Evolutionary conservation across 64 coral and sea anemone genomes (phyloP).

Genomic region (Exaiptasia diaphana): DNA sequence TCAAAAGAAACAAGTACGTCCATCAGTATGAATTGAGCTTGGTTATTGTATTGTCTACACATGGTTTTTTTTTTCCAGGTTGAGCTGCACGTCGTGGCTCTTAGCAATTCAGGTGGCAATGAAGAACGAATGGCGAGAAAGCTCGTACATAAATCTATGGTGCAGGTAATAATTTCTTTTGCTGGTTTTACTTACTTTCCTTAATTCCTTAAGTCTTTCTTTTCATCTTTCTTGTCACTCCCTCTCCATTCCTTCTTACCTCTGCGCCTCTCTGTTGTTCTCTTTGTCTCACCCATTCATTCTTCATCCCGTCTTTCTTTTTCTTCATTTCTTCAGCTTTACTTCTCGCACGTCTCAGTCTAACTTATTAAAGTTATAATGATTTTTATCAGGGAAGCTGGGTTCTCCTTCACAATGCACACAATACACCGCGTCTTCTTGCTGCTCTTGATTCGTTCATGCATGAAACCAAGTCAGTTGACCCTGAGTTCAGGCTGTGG

Average conservation of each 20-base stretch:
- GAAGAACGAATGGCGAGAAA: conserved; percentile 84
- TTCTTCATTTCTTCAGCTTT: no score
- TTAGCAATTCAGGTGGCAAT: conserved; percentile 51
- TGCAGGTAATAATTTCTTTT: conserved; percentile 53
- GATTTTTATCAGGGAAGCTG: conserved; percentile 68
- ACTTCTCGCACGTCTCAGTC: no score
- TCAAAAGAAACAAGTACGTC: conserved; percentile 76
- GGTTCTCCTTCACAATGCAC: conserved; percentile 93
- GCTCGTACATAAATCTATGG: conserved; percentile 86
- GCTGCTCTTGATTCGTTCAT: conserved; percentile 79
- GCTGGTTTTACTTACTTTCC: neutral
- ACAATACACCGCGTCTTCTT: conserved; percentile 78
- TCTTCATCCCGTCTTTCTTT: no score
- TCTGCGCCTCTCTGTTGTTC: no score
- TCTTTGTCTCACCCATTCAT: no score
- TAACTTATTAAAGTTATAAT: neutral
- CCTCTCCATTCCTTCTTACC: neutral
- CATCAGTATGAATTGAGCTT: neutral
- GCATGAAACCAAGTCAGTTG: conserved; percentile 76
- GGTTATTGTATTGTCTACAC: neutral
- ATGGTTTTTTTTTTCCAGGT: conserved; percentile 28
- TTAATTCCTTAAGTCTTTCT: neutral
- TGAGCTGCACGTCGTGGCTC: conserved; percentile 69
- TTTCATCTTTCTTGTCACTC: neutral
- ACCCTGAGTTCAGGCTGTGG: conserved; percentile 90